phyloP scores from a whole-genome alignment of 2,888 invertebrate species.

The Hemicrepidius hirtus region DNA sequence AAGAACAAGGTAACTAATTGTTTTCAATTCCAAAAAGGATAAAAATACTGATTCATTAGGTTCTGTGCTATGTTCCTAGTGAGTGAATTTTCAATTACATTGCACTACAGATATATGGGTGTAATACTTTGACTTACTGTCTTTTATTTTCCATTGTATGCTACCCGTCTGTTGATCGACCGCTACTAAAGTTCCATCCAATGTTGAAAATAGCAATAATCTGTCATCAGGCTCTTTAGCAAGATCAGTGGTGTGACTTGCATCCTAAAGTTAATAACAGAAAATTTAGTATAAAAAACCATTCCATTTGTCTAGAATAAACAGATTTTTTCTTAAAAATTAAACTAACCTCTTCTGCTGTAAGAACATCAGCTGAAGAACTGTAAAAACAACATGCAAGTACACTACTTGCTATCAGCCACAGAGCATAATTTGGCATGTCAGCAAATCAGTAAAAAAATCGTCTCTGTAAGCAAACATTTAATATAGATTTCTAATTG shows the following conservation, averaged over 20 bases:
- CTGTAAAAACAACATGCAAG: slow-evolving; percentile 31
- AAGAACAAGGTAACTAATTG: too few relatives aligned
- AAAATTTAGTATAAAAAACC: background rate
- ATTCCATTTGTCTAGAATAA: slow-evolving; percentile 55
- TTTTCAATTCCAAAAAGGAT: too few relatives aligned
- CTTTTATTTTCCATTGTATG: slow-evolving; percentile 92
- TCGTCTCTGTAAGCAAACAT: slow-evolving; percentile 33
- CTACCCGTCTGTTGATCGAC: slow-evolving; percentile 89
- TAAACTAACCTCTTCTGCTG: slow-evolving; percentile 43
- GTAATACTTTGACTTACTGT: slow-evolving; percentile 78
- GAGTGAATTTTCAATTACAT: too few relatives aligned
- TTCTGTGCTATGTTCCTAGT: too few relatives aligned
- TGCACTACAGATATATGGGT: too few relatives aligned
- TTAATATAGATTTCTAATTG: slow-evolving; percentile 39
- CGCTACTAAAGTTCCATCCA: slow-evolving; percentile 95
- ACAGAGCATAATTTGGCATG: slow-evolving; percentile 37
- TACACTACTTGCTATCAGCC: slow-evolving; percentile 38
- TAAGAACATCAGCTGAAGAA: slow-evolving; percentile 31
- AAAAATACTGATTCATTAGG: too few relatives aligned
- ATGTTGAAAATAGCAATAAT: slow-evolving; percentile 90
- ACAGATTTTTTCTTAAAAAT: background rate
- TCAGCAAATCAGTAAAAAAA: slow-evolving; percentile 20
- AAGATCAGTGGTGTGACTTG: slow-evolving; percentile 74
- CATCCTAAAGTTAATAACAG: slow-evolving; percentile 15
- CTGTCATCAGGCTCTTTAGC: slow-evolving; percentile 82